phyloP scores from a whole-genome alignment of 1,140 invertebrate species.

The Drosophila pandora region DNA sequence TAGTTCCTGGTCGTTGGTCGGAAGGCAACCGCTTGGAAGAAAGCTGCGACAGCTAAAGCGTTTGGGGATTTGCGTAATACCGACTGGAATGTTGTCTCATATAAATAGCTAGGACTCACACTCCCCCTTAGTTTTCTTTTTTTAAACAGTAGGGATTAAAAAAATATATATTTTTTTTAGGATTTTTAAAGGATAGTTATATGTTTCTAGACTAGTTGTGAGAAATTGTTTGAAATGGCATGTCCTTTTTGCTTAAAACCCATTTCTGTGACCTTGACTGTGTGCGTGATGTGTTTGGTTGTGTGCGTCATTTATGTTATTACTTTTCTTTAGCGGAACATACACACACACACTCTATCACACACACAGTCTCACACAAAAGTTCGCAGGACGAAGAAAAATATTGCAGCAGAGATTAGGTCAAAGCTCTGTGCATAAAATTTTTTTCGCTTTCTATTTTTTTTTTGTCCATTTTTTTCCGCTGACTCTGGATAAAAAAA shows the following conservation, averaged over 20 bases:
- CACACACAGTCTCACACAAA: conserved; percentile 38
- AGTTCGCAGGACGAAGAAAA: conserved; percentile 52
- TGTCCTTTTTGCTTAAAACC: too few species aligned
- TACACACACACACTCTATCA: conserved; percentile 44
- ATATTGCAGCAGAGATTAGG: conserved; percentile 80
- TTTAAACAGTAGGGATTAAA: not conserved
- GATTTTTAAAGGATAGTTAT: too few species aligned
- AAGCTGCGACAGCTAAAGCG: conserved; percentile 80
- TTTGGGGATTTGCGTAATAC: conserved; percentile 80
- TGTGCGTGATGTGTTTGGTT: conserved; percentile 1
- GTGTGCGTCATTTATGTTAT: conserved; percentile 73
- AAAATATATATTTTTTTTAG: not conserved
- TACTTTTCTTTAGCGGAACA: conserved; percentile 56
- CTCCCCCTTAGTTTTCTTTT: not conserved
- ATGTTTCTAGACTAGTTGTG: too few species aligned
- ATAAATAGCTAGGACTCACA: conserved; percentile 66
- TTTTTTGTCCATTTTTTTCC: conserved; percentile 26
- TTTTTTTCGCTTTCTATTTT: conserved; percentile 21
- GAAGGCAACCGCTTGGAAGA: conserved; percentile 77
- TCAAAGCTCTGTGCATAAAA: conserved; percentile 77
- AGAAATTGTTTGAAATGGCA: too few species aligned
- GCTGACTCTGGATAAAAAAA: conserved; percentile 50
- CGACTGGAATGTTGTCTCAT: conserved; percentile 80
- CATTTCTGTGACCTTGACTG: not conserved
- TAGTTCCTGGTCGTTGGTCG: conserved; percentile 47